Percentiles rank a stretch among this genome's conserved stretches.
Evolutionary conservation across 1,140 invertebrate genomes (phyloP).

Genomic region (Drosophila pallidifrons): DNA sequence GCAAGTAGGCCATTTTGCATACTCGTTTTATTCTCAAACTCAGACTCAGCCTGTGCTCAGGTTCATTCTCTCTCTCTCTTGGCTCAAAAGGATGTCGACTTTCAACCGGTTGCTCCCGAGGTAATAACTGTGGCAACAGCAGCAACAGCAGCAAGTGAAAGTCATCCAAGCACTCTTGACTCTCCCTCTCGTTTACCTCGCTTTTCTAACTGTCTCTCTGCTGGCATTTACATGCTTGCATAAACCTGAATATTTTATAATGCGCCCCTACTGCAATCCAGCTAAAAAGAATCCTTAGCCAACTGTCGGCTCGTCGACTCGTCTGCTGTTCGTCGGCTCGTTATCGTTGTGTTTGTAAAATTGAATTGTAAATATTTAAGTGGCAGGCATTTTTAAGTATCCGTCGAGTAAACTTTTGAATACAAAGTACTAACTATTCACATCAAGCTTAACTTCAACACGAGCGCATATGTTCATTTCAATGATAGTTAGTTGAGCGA

Average conservation of each 20-base stretch:
- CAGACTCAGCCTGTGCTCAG: neutral
- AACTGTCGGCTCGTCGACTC: constrained; percentile 68
- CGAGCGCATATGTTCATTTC: neutral
- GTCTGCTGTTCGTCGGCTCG: constrained; percentile 64
- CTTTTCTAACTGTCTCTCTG: constrained; percentile 3
- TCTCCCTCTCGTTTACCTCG: constrained; percentile 2
- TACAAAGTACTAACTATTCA: constrained; percentile 6
- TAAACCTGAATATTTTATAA: constrained; percentile 76
- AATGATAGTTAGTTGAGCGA: neutral
- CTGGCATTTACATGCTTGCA: constrained; percentile 78
- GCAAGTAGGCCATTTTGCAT: constrained; percentile 75
- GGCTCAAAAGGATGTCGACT: constrained; percentile 36
- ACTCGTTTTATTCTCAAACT: constrained; percentile 35
- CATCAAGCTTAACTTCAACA: neutral
- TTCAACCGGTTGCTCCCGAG: constrained; percentile 69
- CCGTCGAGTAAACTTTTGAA: constrained; percentile 25
- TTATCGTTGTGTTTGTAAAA: constrained; percentile 74
- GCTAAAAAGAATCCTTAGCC: constrained; percentile 28
- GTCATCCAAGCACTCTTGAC: constrained; percentile 53
- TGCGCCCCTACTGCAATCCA: constrained; percentile 6
- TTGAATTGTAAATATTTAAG: constrained; percentile 80
- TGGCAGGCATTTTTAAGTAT: constrained; percentile 37
- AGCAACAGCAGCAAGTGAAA: constrained; percentile 46
- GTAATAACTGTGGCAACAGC: constrained; percentile 17
- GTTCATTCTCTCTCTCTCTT: neutral